Conservation (phyloP, 2,113 vertebrate species). For the Cisticola juncidis region DNA sequence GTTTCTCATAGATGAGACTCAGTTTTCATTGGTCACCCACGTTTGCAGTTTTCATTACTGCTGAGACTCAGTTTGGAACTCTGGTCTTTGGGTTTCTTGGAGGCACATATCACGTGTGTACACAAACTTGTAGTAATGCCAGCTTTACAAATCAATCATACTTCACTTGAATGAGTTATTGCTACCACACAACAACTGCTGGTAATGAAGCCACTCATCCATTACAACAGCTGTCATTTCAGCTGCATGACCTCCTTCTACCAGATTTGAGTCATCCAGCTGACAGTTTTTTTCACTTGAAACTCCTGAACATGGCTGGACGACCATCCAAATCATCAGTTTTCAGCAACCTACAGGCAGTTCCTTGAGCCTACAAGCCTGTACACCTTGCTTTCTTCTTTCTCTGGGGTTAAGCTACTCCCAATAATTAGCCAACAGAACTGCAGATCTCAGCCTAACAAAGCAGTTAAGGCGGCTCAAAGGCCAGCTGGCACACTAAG, state of each 20-base stretch:
- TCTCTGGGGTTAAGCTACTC: not conserved
- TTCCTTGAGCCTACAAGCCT: not conserved
- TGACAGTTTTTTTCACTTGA: not conserved
- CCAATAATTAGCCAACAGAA: conserved; percentile 17
- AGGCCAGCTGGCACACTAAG: not conserved
- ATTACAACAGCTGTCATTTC: not conserved
- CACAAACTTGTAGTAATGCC: not conserved
- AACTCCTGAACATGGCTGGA: not conserved
- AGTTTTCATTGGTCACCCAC: not conserved
- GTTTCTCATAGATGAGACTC: not conserved
- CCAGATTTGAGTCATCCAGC: not conserved
- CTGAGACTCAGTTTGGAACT: not conserved
- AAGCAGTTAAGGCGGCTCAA: not conserved
- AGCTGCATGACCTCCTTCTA: not conserved
- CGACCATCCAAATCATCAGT: not conserved
- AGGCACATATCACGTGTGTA: not conserved
- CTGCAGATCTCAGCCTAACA: not conserved
- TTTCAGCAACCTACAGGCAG: not conserved
- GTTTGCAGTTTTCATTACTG: not conserved
- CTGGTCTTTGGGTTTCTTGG: not conserved
- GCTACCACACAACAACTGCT: not conserved
- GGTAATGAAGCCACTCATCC: not conserved
- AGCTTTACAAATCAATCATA: not conserved
- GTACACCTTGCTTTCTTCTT: not conserved
- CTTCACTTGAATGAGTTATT: not conserved